Evolutionary conservation across 2,888 invertebrate genomes (phyloP).

Genomic region (Epicampocera succincta): DNA sequence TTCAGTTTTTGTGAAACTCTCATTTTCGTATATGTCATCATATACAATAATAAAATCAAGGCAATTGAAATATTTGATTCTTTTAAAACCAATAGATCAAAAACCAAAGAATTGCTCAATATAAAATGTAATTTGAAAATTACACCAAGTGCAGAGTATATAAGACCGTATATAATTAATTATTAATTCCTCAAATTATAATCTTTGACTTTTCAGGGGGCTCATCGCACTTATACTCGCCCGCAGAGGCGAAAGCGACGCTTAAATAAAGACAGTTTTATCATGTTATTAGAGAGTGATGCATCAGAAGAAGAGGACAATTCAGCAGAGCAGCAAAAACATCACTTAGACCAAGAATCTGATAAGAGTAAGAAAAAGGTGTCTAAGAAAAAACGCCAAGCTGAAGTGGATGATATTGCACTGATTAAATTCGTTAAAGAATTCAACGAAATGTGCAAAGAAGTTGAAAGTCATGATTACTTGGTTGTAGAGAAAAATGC

Average conservation of each 20-base stretch:
- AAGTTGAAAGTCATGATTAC: conserved; percentile 78
- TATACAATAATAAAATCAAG: too few species aligned
- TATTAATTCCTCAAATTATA: background rate
- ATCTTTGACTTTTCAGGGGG: conserved; percentile 70
- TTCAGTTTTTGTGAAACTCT: background rate
- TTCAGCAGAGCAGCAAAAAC: conserved; percentile 60
- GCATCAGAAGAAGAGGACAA: conserved; percentile 73
- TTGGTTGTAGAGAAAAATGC: conserved; percentile 75
- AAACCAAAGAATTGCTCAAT: too few species aligned
- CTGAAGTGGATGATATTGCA: conserved; percentile 71
- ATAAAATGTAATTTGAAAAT: too few species aligned
- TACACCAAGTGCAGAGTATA: too few species aligned
- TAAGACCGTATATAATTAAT: too few species aligned
- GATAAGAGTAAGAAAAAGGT: conserved; percentile 54
- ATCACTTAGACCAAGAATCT: conserved; percentile 66
- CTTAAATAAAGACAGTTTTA: conserved; percentile 67
- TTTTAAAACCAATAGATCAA: too few species aligned
- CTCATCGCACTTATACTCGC: conserved; percentile 76
- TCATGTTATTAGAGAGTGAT: conserved; percentile 75
- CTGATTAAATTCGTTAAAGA: conserved; percentile 75
- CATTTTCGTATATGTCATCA: too few species aligned
- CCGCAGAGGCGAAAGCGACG: conserved; percentile 75
- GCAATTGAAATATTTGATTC: too few species aligned
- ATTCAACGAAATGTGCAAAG: conserved; percentile 78
- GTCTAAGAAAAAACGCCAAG: conserved; percentile 70